Percentiles rank a stretch among this genome's conserved stretches.
phyloP scores from a whole-genome alignment of 2,888 invertebrate species.

The Cerastis leucographa region DNA sequence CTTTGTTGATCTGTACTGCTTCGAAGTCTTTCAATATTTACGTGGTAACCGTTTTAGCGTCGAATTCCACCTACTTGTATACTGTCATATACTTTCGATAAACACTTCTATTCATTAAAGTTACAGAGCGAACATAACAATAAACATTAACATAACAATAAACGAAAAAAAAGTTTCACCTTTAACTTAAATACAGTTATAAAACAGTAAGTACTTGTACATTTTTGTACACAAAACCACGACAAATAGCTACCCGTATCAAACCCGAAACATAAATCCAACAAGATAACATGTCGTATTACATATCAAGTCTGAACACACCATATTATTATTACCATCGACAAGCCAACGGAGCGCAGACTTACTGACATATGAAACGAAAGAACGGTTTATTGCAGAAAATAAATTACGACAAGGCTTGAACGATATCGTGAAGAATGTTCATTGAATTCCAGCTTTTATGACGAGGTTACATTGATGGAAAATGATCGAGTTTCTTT shows the following conservation, averaged over 20 bases:
- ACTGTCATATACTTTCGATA: too few relatives aligned
- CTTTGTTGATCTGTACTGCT: too few relatives aligned
- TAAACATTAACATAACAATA: too few relatives aligned
- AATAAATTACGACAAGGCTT: conserved; percentile 35
- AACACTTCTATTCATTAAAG: too few relatives aligned
- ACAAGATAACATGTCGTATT: conserved; percentile 3
- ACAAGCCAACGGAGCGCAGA: conserved; percentile 22
- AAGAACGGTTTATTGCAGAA: conserved; percentile 39
- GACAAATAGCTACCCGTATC: not conserved
- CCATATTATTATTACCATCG: conserved; percentile 10
- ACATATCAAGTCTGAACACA: conserved; percentile 16
- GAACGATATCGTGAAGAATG: conserved; percentile 19
- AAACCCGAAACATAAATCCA: conserved; percentile 8
- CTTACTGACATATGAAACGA: conserved; percentile 36
- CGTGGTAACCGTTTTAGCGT: too few relatives aligned
- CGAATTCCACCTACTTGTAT: too few relatives aligned
- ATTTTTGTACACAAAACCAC: too few relatives aligned
- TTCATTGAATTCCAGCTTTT: conserved; percentile 36
- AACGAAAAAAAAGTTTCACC: too few relatives aligned
- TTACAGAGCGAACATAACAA: too few relatives aligned
- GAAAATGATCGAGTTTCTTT: not conserved
- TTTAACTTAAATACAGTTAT: too few relatives aligned
- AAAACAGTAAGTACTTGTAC: not conserved
- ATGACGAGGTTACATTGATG: conserved; percentile 25
- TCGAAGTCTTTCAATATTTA: too few relatives aligned